Base-by-base conservation (phyloP, 30 jellyfish, hydroid and myxozoan species). In the Aurelia coerulea region DNA sequence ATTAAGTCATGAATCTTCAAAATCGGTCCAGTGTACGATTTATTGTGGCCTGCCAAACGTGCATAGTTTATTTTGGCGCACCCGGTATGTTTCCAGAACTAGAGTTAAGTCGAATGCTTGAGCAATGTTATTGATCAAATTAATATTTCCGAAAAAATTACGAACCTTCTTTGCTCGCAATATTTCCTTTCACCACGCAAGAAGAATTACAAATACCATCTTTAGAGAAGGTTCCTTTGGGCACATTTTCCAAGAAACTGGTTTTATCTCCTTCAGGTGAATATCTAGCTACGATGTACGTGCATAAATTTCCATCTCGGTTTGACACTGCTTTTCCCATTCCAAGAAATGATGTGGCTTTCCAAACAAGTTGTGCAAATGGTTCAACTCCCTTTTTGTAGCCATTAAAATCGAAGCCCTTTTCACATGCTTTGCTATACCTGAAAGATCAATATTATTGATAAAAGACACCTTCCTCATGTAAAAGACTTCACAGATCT, bases 361-460 rank as follows among this genome's bases (percentile, higher is more conserved):
- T 95, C 99, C 99, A 95, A 8, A 95, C 97, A n/a, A 95, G 88
- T 77, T 95, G 99, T 15, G 97, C 97, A 67, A 95, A 95, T 46
- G 96, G 99, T 53, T 86, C 92, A 17, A 95, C 89, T 12, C 92
- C 97, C 53, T 92, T 88, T 32, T 87, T 68, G 85, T 81, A 95
- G 32, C 92, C 89, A 29, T 34, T 15, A 65, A 86, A 75, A 41
- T 95, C 90, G 66, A 79, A 70, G 11, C 68, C 92, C 23, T 80
- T 83, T 73, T 90, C 81, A 73, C 99, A 95, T 6, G 92, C 97
- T 90, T 89, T 95, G 83, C 96, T 90, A 62, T 95, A 95, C 99
- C 99, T 95, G 80, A 0, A 84, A 51, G 34, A 78, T 4, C 1
- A 7, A 42, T 4, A 42, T 3, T 7, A 10, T 7, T 3, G 11